A percentile compares a stretch with the other conserved stretches of the same genome.
Conservation (phyloP, 2,888 invertebrate species). For the Creontiades dilutus region DNA sequence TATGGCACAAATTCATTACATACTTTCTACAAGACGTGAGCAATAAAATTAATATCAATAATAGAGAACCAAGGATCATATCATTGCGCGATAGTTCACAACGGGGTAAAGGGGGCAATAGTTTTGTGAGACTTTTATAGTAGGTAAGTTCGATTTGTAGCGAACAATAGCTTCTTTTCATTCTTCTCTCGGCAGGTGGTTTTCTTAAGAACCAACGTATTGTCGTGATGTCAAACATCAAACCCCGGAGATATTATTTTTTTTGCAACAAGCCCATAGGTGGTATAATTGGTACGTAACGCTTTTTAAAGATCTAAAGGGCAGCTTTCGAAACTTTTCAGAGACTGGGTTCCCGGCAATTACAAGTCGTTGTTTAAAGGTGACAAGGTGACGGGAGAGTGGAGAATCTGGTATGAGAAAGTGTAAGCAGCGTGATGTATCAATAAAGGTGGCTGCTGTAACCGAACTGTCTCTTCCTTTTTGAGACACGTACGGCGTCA, state of each 20-base stretch:
- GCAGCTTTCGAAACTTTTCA: constrained; percentile 15
- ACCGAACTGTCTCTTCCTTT: neutral
- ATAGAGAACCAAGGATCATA: neutral
- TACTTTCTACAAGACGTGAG: too few species aligned
- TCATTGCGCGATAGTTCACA: neutral
- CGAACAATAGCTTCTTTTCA: neutral
- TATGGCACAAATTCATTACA: too few species aligned
- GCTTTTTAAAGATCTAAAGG: neutral
- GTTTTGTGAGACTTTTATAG: neutral
- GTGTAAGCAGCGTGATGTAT: neutral
- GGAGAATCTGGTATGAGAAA: neutral
- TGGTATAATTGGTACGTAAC: neutral
- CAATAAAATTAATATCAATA: neutral
- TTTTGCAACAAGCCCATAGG: constrained; percentile 11
- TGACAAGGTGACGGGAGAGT: neutral
- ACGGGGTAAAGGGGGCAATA: neutral
- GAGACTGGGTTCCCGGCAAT: neutral
- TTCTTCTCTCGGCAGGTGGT: neutral
- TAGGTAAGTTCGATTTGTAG: neutral
- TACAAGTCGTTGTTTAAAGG: neutral
- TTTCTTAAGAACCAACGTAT: neutral
- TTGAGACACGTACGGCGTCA: neutral
- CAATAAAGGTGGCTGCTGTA: neutral
- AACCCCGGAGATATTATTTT: neutral
- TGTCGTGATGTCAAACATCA: neutral